Percentiles rank a stretch among this genome's conserved stretches.
Conservation (phyloP, 2,888 invertebrate genomes). For the Lathronympha strigana region DNA sequence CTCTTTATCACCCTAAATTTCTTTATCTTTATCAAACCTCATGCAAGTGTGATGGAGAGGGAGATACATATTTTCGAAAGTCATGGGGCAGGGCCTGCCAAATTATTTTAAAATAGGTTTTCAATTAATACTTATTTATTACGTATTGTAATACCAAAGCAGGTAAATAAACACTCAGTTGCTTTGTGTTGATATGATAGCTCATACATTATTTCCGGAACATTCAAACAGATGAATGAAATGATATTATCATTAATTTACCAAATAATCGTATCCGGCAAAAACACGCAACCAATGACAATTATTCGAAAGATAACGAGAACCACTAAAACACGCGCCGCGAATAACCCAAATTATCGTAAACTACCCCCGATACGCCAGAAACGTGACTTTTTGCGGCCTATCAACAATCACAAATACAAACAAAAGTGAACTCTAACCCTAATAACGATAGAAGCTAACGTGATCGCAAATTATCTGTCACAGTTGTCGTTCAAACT, state of each 20-base stretch:
- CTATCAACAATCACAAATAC: not conserved
- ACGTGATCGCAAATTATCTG: not conserved
- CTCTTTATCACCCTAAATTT: no score
- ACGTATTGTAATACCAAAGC: no score
- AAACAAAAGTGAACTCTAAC: constrained; percentile 28
- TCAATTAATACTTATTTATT: no score
- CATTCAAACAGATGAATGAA: not conserved
- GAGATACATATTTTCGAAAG: no score
- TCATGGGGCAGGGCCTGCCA: no score
- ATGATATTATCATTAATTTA: constrained; percentile 17
- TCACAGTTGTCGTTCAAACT: not conserved
- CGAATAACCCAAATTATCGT: constrained; percentile 55
- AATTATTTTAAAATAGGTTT: no score
- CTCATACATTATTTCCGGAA: not conserved
- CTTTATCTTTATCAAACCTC: no score
- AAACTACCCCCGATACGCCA: constrained; percentile 50
- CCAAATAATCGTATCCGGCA: constrained; percentile 9
- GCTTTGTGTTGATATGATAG: no score
- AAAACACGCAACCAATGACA: constrained; percentile 31
- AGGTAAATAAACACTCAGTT: no score
- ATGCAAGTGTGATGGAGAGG: no score
- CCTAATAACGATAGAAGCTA: constrained; percentile 9
- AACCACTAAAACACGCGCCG: constrained; percentile 44
- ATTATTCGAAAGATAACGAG: constrained; percentile 38
- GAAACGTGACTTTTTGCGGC: constrained; percentile 46